Evolutionary conservation across 1,140 invertebrate genomes (phyloP), one percentile per base, ranked within the genome.

Genomic region (Physella acuta): DNA sequence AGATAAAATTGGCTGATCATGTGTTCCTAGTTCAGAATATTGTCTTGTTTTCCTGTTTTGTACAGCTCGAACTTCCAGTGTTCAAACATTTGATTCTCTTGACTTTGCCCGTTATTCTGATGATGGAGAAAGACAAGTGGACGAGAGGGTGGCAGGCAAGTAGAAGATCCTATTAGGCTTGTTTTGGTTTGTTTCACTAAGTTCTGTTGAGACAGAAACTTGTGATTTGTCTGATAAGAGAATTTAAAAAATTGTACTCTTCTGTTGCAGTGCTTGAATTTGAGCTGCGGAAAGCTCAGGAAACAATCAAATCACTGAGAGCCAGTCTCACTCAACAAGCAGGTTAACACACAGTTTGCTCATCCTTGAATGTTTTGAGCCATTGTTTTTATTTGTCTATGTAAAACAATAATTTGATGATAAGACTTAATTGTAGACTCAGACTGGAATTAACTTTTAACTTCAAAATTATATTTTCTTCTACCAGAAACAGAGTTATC

Each of bases 91-190:
- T 77, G 94, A 95, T 84, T 94, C 93, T 17, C 85, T 94, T 67
- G 93, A 95, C 82, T 91, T 94, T 84, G 91, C 93, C 14, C 87
- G 92, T 62, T 93, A 91, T 80, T 95, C 93, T 3, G 94, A 95
- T 87, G 93, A 95, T 88, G 93, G 92, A 16, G 90, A 91, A 71
- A 82, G 87, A 76, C 90, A 89, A 8, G 85, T 88, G 11, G 92
- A 93, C 85, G 91, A 94, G 75, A 87, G 89, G 77, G 89, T 94
- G 11, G 93, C 93, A 63, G 84, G 85, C 85, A 63, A 61, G 64
- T 2, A 30, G 20, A 11, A 20, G 39, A 44, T 44, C 39, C 20
- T 11, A 11, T 44, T 44, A 20, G 8, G 20, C 8, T 44, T 11
- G 39, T 44, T 44, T 44, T 20, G 39, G 20, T 44, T 44, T n/a